These are phyloP conservation scores for Echinometra lucunter DNA, from an alignment of 53 echinoderm and acorn worm genomes.

Conservation along the genomic window DNA sequence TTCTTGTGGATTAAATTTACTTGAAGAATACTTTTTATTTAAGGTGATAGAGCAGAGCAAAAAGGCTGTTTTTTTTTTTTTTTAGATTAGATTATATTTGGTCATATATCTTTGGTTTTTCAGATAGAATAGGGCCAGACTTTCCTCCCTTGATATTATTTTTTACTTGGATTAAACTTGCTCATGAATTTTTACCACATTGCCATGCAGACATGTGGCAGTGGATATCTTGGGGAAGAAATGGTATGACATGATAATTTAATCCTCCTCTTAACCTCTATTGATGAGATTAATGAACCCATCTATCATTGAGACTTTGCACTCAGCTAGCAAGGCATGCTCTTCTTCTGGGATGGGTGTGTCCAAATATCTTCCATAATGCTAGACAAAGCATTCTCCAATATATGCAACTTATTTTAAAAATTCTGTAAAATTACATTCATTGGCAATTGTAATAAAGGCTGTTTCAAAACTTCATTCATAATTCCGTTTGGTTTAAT, in stretches of 20 bases:
- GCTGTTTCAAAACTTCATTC: too few relatives aligned
- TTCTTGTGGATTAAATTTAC: too few relatives aligned
- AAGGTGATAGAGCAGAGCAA: background rate
- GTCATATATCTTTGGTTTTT: too few relatives aligned
- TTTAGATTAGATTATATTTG: too few relatives aligned
- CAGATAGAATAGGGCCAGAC: background rate
- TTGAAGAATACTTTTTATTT: background rate
- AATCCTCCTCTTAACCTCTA: slow-evolving; percentile 38
- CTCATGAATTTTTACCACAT: slow-evolving; percentile 24
- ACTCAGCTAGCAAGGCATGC: slow-evolving; percentile 30
- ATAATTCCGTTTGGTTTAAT: too few relatives aligned
- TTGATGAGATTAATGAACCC: slow-evolving; percentile 51
- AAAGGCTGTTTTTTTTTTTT: too few relatives aligned
- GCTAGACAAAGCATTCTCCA: background rate
- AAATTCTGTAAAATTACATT: too few relatives aligned
- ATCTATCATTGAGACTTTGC: slow-evolving; percentile 39
- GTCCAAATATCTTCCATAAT: slow-evolving; percentile 14
- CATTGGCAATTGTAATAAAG: too few relatives aligned
- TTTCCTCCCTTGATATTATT: background rate
- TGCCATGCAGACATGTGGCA: slow-evolving; percentile 79
- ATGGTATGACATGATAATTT: slow-evolving; percentile 59
- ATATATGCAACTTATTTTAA: background rate
- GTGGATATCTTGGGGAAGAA: slow-evolving; percentile 72
- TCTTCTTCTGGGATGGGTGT: background rate
- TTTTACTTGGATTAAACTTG: slow-evolving; percentile 25